Conservation (phyloP, 2,888 invertebrate genomes). For the Pseudeuparius sepicola region DNA sequence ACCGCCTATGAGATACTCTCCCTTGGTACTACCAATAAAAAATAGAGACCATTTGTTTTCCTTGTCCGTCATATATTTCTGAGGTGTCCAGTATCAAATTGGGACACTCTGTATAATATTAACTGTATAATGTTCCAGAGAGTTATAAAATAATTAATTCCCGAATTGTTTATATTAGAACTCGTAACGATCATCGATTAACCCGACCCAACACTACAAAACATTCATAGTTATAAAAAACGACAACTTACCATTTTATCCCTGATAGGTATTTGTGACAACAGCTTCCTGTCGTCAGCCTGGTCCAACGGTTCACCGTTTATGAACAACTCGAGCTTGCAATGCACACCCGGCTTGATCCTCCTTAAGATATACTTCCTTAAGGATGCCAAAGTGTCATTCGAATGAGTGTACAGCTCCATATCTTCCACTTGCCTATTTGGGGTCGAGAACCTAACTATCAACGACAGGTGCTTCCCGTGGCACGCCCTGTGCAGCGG, state of each 20-base stretch:
- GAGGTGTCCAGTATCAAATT: too few species aligned
- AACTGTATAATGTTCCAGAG: too few species aligned
- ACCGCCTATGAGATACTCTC: too few species aligned
- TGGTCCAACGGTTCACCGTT: conserved; percentile 84
- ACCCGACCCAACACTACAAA: neutral
- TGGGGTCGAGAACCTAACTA: conserved; percentile 71
- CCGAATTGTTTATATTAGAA: too few species aligned
- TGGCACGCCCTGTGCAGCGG: conserved; percentile 83
- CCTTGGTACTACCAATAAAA: too few species aligned
- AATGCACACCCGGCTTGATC: conserved; percentile 53
- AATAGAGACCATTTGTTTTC: too few species aligned
- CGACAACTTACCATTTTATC: conserved; percentile 69
- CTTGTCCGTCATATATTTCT: too few species aligned
- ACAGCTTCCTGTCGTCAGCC: conserved; percentile 75
- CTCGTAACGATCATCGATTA: too few species aligned
- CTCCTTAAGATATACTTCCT: conserved; percentile 67
- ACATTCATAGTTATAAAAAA: neutral
- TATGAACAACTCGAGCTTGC: conserved; percentile 83
- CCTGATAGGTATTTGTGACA: conserved; percentile 74
- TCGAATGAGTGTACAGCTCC: conserved; percentile 86
- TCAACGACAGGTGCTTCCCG: conserved; percentile 79
- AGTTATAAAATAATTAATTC: too few species aligned
- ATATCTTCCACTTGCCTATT: conserved; percentile 84
- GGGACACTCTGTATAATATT: too few species aligned
- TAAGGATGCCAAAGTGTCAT: conserved; percentile 83